Evolutionary conservation across 2,113 vertebrate species (phyloP).

Genomic region (Cololabis saira): DNA sequence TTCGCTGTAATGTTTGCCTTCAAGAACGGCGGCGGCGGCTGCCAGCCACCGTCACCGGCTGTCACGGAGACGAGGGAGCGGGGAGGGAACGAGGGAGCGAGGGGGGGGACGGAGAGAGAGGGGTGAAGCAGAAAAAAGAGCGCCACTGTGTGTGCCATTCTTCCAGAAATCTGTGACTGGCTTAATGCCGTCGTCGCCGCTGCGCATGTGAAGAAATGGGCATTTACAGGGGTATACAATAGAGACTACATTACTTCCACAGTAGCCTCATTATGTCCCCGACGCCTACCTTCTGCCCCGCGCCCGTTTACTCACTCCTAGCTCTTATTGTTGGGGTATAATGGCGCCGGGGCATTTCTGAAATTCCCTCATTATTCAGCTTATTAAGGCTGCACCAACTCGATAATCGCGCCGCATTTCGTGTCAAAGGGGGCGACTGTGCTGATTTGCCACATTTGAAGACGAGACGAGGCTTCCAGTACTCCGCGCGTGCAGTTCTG

Average conservation of each 20-base stretch:
- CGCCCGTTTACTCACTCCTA: constrained; percentile 91
- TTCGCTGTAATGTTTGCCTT: constrained; percentile 94
- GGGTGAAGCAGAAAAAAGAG: constrained; percentile 67
- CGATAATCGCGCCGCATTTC: constrained; percentile 90
- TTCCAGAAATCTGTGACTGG: constrained; percentile 93
- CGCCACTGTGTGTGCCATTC: constrained; percentile 87
- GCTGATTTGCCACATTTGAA: constrained; percentile 86
- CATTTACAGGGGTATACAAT: constrained; percentile 98
- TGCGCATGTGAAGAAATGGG: constrained; percentile 94
- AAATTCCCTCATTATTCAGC: constrained; percentile 99
- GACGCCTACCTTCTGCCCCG: constrained; percentile 95
- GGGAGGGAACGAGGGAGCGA: constrained; percentile 31
- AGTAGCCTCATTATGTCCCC: constrained; percentile 95
- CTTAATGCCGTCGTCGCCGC: constrained; percentile 90
- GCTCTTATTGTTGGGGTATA: constrained; percentile 98
- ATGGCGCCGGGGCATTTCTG: constrained; percentile 96
- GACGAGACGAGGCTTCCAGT: constrained; percentile 73
- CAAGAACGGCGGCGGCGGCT: constrained; percentile 85
- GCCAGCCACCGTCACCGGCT: constrained; percentile 95
- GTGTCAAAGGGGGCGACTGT: constrained; percentile 87
- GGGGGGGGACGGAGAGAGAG: constrained; percentile 36
- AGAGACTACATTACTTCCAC: constrained; percentile 94
- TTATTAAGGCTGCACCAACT: constrained; percentile 97
- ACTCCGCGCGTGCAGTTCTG: constrained; percentile 59
- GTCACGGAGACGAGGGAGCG: constrained; percentile 77